Conservation (phyloP, 2,888 invertebrate genomes). For the Gastrophysa polygoni region DNA sequence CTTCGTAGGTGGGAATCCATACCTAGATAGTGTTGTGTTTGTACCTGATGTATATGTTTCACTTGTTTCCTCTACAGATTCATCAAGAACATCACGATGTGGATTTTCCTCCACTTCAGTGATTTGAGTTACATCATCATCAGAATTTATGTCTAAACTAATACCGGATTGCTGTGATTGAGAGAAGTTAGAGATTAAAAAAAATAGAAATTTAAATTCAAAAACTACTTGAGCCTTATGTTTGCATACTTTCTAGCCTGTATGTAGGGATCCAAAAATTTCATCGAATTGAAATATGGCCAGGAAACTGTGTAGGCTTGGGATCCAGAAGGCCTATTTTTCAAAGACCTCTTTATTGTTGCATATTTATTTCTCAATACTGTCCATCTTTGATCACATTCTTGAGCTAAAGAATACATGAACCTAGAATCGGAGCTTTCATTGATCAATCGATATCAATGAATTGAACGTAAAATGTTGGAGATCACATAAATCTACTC, state of each 20-base stretch:
- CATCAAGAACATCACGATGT: too few relatives aligned
- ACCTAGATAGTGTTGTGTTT: too few relatives aligned
- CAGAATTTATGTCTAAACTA: neutral
- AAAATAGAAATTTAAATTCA: neutral
- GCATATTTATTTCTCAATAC: neutral
- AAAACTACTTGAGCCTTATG: neutral
- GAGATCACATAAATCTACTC: neutral
- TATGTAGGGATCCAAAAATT: neutral
- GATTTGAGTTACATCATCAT: neutral
- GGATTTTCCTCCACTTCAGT: neutral
- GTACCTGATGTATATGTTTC: too few relatives aligned
- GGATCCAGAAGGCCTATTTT: neutral
- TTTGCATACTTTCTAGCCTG: neutral
- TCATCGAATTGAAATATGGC: neutral
- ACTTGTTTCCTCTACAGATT: too few relatives aligned
- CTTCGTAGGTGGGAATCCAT: too few relatives aligned
- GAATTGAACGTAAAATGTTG: neutral
- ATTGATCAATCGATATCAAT: neutral
- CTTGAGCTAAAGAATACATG: conserved; percentile 3
- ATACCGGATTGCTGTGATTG: neutral
- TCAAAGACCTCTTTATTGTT: neutral
- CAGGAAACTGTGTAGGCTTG: neutral
- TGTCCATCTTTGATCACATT: conserved; percentile 2
- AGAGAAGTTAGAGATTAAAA: neutral
- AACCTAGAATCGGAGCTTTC: too few relatives aligned